Conservation (phyloP, 2,113 vertebrate genomes). For the Picathartes gymnocephalus region DNA sequence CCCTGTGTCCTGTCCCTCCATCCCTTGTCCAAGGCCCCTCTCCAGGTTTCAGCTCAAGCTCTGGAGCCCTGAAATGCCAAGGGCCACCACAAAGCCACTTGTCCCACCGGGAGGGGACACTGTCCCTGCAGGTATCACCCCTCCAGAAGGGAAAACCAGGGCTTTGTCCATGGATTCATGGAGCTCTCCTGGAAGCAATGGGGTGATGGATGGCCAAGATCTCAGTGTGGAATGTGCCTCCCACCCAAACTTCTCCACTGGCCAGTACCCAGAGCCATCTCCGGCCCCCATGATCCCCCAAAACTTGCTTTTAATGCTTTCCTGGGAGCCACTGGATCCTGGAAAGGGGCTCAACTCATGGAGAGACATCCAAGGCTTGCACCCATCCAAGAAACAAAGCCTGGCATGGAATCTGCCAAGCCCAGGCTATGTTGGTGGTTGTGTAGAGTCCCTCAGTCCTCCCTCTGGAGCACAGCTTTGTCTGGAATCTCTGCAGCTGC, state of each 20-base stretch:
- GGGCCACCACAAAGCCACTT: not conserved
- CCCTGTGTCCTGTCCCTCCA: not conserved
- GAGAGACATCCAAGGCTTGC: not conserved
- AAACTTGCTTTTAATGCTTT: not conserved
- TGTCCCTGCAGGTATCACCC: not conserved
- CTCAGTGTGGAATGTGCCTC: not conserved
- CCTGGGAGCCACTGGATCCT: not conserved
- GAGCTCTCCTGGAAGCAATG: not conserved
- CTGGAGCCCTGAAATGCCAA: not conserved
- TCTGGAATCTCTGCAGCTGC: not conserved
- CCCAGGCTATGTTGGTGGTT: too few species aligned
- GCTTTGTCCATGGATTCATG: not conserved
- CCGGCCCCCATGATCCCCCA: not conserved
- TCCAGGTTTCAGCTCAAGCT: not conserved
- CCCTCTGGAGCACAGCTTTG: not conserved
- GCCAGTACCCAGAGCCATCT: not conserved
- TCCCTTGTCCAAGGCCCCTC: too few species aligned
- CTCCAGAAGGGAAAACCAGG: not conserved
- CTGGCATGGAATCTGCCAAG: not conserved
- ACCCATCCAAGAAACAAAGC: not conserved
- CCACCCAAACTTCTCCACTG: not conserved
- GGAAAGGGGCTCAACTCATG: not conserved
- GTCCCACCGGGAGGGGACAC: not conserved
- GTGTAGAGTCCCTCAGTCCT: accelerated
- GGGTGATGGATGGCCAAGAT: not conserved